phyloP scores from a whole-genome alignment of 2,113 vertebrate species.

The Ailuropoda melanoleuca region DNA sequence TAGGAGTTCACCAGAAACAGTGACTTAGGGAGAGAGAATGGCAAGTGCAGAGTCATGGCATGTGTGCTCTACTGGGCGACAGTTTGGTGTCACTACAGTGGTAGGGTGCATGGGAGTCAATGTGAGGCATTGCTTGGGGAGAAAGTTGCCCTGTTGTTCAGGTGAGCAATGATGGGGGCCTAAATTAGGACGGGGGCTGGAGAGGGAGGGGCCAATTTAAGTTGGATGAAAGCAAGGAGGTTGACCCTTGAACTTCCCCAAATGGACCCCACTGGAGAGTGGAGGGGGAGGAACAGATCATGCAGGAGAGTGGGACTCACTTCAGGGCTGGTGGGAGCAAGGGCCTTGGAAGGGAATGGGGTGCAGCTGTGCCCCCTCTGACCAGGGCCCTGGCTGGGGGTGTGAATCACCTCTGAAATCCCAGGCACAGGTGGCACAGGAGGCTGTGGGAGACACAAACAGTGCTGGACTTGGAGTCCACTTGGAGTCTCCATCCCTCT shows the following conservation, averaged over 20 bases:
- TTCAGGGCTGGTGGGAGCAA: not conserved
- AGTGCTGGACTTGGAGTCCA: not conserved
- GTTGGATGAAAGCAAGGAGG: not conserved
- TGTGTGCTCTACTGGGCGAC: not conserved
- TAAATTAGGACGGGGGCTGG: not conserved
- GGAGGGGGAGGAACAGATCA: not conserved
- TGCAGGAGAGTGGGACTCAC: not conserved
- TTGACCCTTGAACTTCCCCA: not conserved
- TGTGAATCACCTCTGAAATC: not conserved
- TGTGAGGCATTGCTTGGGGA: not conserved
- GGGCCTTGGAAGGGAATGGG: not conserved
- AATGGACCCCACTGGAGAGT: not conserved
- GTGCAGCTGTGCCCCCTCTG: not conserved
- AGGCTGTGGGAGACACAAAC: not conserved
- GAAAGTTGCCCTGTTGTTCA: too few species aligned
- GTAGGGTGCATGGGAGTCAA: not conserved
- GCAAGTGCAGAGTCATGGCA: not conserved
- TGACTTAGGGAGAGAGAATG: not conserved
- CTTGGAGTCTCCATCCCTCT: not conserved
- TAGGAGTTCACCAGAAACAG: not conserved
- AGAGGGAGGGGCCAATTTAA: not conserved
- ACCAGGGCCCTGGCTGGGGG: not conserved
- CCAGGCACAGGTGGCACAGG: not conserved
- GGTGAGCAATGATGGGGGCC: not conserved
- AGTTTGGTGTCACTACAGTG: not conserved